A percentile compares a stretch with the other conserved stretches of the same genome.
Conservation (phyloP, 2,888 invertebrate genomes). For the Drosophila antonietae region DNA sequence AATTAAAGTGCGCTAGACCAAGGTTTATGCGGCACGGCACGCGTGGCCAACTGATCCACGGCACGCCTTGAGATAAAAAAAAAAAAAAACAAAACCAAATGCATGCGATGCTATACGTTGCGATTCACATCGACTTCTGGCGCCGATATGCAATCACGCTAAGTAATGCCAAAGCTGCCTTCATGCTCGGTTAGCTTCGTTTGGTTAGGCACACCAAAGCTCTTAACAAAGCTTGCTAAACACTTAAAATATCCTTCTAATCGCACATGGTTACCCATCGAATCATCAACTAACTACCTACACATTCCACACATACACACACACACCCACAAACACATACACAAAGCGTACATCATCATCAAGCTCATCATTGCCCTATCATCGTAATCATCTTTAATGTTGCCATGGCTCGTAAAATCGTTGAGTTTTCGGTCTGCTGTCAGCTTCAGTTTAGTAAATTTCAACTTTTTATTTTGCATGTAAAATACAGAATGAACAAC, state of each 20-base stretch:
- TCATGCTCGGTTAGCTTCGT: constrained; percentile 74
- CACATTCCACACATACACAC: constrained; percentile 3
- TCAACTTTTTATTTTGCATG: constrained; percentile 61
- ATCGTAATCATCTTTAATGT: constrained; percentile 37
- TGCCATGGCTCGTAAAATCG: constrained; percentile 50
- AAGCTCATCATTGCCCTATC: constrained; percentile 46
- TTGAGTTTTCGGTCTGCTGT: constrained; percentile 47
- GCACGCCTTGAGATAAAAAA: constrained; percentile 56
- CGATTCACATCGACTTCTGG: constrained; percentile 31
- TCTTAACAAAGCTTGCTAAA: constrained; percentile 29
- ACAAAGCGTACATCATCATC: constrained; percentile 44
- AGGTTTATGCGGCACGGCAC: constrained; percentile 58
- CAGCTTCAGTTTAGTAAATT: constrained; percentile 48
- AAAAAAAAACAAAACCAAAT: neutral
- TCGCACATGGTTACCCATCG: constrained; percentile 45
- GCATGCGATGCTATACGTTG: constrained; percentile 44
- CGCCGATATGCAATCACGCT: constrained; percentile 69
- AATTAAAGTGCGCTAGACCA: constrained; percentile 70
- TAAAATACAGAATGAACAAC: constrained; percentile 1
- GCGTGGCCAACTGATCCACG: constrained; percentile 59
- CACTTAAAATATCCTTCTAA: constrained; percentile 56
- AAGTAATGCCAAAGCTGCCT: constrained; percentile 75
- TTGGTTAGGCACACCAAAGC: constrained; percentile 28
- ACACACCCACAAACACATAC: constrained; percentile 2
- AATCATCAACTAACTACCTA: constrained; percentile 18